A percentile compares a stretch with the other conserved stretches of the same genome.
Evolutionary conservation across 2,113 vertebrate species (phyloP).

Genomic region (Mus musculus): GRCm39 chr13:30072501-30073000

Average conservation of each 20-base stretch:
- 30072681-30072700: conserved; percentile 3
- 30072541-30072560: background rate
- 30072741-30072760: conserved; percentile 16
- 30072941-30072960: background rate
- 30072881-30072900: conserved; percentile 53
- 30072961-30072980: background rate
- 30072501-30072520: background rate
- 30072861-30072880: conserved; percentile 46
- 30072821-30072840: background rate
- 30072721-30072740: background rate
- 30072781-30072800: background rate
- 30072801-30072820: background rate
- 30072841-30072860: conserved; percentile 49
- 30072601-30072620: background rate
- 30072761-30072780: conserved; percentile 8
- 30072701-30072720: background rate
- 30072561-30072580: background rate
- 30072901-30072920: conserved; percentile 21
- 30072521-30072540: background rate
- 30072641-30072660: background rate
- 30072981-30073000: background rate
- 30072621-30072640: background rate
- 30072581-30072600: background rate
- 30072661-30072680: conserved; percentile 47
- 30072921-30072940: conserved; percentile 33